A percentile compares a stretch with the other conserved stretches of the same genome.
Evolutionary conservation across 2,888 invertebrate genomes (phyloP).

Genomic region (Apamea sordens): DNA sequence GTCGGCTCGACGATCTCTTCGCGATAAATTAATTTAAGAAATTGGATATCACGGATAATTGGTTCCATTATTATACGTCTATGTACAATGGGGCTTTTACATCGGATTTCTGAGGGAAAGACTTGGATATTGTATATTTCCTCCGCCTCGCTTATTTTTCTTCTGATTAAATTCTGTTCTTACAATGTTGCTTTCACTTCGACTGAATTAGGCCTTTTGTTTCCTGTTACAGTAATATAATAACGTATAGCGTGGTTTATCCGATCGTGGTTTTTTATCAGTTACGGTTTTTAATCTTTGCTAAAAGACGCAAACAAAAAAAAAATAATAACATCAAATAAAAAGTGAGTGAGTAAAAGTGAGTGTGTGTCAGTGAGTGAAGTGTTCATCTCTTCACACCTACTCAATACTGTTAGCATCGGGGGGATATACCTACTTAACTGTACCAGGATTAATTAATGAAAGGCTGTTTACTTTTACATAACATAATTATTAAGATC

Average conservation of each 20-base stretch:
- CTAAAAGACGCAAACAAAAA: background rate
- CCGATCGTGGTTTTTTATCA: background rate
- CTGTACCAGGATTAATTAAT: too few relatives aligned
- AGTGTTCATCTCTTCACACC: background rate
- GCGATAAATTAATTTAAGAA: conserved; percentile 68
- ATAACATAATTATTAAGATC: too few relatives aligned
- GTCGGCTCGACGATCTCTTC: conserved; percentile 44
- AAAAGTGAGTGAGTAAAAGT: too few relatives aligned
- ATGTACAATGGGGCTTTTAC: conserved; percentile 46
- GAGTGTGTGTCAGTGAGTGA: too few relatives aligned
- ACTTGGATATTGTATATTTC: conserved; percentile 65
- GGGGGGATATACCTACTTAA: too few relatives aligned
- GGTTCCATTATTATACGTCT: conserved; percentile 55
- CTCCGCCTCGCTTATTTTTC: conserved; percentile 57
- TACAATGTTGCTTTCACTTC: conserved; percentile 49
- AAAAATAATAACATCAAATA: too few relatives aligned
- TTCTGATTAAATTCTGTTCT: conserved; percentile 60
- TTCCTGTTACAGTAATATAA: conserved; percentile 50
- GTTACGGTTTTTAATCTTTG: background rate
- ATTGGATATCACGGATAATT: conserved; percentile 66
- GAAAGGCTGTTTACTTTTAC: too few relatives aligned
- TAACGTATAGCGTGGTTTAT: conserved; percentile 12
- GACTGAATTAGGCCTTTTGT: conserved; percentile 54
- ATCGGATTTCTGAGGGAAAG: conserved; percentile 55
- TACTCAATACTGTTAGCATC: background rate